Evolutionary conservation across 2,797 vertebrate species (phyloP).

Genomic region (Squalus acanthias): DNA sequence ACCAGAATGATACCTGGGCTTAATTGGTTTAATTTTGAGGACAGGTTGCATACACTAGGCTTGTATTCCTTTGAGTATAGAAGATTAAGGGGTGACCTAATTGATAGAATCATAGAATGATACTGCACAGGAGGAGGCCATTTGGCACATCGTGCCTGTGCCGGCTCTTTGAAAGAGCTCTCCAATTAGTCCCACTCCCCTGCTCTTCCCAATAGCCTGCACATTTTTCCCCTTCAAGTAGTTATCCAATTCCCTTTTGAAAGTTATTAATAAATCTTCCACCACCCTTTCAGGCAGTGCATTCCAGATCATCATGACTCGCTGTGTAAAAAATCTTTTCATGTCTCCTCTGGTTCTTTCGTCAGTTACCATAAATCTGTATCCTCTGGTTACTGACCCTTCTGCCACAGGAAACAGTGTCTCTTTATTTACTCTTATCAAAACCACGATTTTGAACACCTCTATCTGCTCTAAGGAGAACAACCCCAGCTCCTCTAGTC

Average conservation of each 20-base stretch:
- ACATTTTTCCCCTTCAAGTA: no score
- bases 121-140: not conserved
- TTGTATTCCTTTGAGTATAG: not conserved
- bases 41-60: not conserved
- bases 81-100: not conserved
- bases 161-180: no score
- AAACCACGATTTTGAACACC: not conserved
- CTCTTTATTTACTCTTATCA: not conserved
- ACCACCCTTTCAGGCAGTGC: no score
- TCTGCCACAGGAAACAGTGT: not conserved
- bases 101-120: not conserved
- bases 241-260: no score
- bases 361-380: no score
- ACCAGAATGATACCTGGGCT: not conserved
- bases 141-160: no score
- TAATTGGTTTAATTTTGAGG: not conserved
- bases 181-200: no score
- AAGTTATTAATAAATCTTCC: no score
- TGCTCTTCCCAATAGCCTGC: no score
- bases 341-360: no score
- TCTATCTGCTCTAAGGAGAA: not conserved
- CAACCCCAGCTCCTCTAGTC: not conserved
- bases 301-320: no score
- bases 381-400: not conserved
- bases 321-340: no score